Evolutionary conservation across 2,113 vertebrate species (phyloP).

Genomic region (Trachemys scripta): DNA sequence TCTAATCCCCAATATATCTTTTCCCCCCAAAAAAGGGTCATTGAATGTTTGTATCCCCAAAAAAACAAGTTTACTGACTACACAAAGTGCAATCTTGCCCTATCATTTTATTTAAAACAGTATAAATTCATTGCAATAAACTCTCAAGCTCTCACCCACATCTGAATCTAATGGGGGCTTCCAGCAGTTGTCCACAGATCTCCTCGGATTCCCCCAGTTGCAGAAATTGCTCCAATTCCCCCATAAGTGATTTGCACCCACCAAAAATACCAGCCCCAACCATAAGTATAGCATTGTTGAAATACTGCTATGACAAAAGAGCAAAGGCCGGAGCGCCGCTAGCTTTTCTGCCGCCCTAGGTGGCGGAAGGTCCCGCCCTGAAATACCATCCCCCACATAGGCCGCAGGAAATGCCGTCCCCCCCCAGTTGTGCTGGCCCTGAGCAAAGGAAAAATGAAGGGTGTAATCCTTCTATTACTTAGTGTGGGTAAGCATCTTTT

Average conservation of each 20-base stretch:
- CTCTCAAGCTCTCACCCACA: neutral
- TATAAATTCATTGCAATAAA: neutral
- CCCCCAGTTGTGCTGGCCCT: no score
- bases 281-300: neutral
- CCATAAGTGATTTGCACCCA: accelerated
- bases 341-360: no score
- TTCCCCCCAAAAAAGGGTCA: neutral
- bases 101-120: neutral
- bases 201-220: neutral
- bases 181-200: neutral
- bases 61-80: neutral
- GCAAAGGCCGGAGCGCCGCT: neutral
- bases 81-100: neutral
- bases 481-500: neutral
- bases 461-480: neutral
- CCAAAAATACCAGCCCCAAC: neutral
- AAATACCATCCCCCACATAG: no score
- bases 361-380: no score
- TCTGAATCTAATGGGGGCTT: neutral
- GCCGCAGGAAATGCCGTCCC: no score
- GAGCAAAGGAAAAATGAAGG: neutral
- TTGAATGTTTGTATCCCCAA: neutral
- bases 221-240: accelerated
- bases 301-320: accelerated
- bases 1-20: neutral